Evolutionary conservation across 2,888 invertebrate species (phyloP).

Genomic region (Steinernema scapterisci): DNA sequence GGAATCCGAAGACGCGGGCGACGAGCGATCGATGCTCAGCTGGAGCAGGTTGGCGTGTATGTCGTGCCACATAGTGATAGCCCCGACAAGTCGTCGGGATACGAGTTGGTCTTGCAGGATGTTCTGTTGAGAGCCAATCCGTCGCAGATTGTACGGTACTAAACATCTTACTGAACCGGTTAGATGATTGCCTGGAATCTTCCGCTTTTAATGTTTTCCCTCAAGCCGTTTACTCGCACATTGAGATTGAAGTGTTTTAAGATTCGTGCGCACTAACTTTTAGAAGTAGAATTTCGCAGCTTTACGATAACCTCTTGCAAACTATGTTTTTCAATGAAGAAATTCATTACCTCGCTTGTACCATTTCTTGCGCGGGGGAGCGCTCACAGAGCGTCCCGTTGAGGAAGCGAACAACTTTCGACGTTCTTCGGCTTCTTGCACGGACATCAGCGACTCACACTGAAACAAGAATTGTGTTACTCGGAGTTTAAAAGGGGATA

Average conservation of each 20-base stretch:
- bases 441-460: constrained; percentile 24
- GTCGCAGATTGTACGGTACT: constrained; percentile 14
- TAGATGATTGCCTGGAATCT: neutral
- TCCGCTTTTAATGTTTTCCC: neutral
- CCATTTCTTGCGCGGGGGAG: constrained; percentile 47
- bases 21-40: constrained; percentile 47
- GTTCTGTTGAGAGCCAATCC: constrained; percentile 23
- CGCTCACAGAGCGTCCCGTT: constrained; percentile 46
- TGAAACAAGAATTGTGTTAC: neutral
- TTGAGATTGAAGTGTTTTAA: no score
- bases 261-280: no score
- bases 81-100: constrained; percentile 57
- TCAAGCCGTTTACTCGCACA: no score
- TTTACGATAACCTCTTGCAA: no score
- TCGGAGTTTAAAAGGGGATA: neutral
- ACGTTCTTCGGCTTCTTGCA: constrained; percentile 15
- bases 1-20: neutral
- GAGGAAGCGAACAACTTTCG: constrained; percentile 24
- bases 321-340: no score
- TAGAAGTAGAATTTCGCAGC: no score
- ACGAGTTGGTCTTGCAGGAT: constrained; percentile 43
- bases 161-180: constrained; percentile 26
- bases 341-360: constrained; percentile 43
- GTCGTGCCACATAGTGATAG: constrained; percentile 67
- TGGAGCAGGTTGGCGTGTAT: constrained; percentile 63